Percentiles rank a stretch among this genome's conserved stretches.
Evolutionary conservation across 2,797 vertebrate genomes (phyloP).

Genomic region (Pterois miles): DNA sequence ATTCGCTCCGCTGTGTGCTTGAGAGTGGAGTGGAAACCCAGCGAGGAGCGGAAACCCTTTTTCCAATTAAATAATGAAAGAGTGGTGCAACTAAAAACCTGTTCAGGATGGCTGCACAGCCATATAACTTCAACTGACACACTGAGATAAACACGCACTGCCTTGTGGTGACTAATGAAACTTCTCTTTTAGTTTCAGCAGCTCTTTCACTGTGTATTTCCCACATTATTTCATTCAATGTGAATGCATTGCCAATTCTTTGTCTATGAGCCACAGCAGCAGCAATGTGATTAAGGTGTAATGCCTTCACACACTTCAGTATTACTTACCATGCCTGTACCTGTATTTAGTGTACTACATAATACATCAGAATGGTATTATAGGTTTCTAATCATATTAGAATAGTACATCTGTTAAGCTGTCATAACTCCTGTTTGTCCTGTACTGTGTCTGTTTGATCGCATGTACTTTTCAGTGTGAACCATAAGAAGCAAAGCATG

Average conservation of each 20-base stretch:
- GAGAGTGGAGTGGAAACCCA: constrained; percentile 60
- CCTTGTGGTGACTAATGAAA: constrained; percentile 13
- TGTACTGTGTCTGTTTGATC: not conserved
- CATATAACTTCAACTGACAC: constrained; percentile 52
- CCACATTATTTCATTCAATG: not conserved
- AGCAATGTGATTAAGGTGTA: constrained; percentile 2
- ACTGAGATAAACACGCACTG: constrained; percentile 23
- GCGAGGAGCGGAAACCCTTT: constrained; percentile 82
- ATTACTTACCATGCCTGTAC: not conserved
- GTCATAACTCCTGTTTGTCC: not conserved
- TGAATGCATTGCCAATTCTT: not conserved
- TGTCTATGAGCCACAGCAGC: not conserved
- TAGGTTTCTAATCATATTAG: too few relatives aligned
- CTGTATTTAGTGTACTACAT: not conserved
- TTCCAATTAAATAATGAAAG: constrained; percentile 89
- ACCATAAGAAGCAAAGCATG: constrained; percentile 2
- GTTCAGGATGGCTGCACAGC: constrained; percentile 79
- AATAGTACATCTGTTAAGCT: not conserved
- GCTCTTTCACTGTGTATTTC: not conserved
- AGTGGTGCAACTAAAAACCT: constrained; percentile 86
- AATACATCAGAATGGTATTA: too few relatives aligned
- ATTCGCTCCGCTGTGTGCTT: constrained; percentile 25
- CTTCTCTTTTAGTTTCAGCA: not conserved
- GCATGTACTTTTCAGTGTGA: not conserved
- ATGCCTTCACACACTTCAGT: not conserved